Conservation (phyloP, 2,797 vertebrate species). For the Nasua narica region DNA sequence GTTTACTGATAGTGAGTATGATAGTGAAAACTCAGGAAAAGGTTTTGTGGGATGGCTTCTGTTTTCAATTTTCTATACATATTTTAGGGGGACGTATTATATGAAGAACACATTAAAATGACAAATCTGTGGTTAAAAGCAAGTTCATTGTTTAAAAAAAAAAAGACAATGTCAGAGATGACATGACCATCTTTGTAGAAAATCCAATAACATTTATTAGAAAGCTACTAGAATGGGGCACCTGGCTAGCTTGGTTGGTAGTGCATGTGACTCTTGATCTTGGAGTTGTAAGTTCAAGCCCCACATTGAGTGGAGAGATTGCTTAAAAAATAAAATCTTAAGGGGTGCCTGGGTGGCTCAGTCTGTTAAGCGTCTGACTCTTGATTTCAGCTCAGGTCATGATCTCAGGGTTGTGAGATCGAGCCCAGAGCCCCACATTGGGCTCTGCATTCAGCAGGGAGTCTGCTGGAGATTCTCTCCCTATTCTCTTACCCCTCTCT, state of each 20-base stretch:
- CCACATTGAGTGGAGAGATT: no score
- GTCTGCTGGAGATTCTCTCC: no score
- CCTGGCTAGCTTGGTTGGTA: neutral
- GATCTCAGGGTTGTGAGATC: no score
- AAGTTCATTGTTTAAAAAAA: neutral
- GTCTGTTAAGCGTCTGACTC: no score
- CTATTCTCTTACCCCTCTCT: no score
- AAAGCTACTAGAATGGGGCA: neutral
- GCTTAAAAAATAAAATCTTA: no score
- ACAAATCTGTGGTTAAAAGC: neutral
- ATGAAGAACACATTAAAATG: neutral
- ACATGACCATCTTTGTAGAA: neutral
- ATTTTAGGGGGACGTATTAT: neutral
- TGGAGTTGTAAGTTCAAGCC: no score
- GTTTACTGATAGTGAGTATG: neutral
- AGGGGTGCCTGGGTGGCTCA: no score
- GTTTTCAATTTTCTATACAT: neutral
- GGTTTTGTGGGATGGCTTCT: neutral
- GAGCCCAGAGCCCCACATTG: no score
- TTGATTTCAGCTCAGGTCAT: no score
- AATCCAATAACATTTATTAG: neutral
- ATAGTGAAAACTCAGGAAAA: neutral
- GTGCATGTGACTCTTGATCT: no score
- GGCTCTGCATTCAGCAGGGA: no score
- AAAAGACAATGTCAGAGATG: neutral